Evolutionary conservation across 92 coral and sea anemone genomes (phyloP), one percentile per base, ranked within the genome.

Genomic region (Heliopora coerulea): DNA sequence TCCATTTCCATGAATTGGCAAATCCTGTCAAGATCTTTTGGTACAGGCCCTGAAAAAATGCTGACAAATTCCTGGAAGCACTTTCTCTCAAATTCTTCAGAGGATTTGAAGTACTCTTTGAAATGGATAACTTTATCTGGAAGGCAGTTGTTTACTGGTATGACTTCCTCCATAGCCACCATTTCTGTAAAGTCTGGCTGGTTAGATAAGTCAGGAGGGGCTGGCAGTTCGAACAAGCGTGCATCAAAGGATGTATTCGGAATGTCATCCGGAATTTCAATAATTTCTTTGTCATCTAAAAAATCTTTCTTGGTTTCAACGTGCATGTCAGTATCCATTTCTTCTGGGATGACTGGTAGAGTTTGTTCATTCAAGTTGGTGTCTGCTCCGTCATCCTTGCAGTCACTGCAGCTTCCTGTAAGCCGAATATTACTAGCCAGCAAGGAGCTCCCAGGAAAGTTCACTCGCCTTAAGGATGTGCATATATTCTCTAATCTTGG

Each of bases 1-100:
- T 46, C 44, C 19, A 95, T 74, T 14, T 79, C 72, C 18, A 90
- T 60, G 72, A 78, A 80, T 21, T 26, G 65, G 39, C 89, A 95
- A 28, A 86, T 73, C 27, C 29, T n/a, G 62, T 83, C 91, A 72
- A 95, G 60, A 25, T 90, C 89, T 25, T 58, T 69, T 21, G 83
- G 50, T 23, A 78, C 34, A 31, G 59, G 54, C 58, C 75, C 82
- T 56, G 33, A 66, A 19, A 75, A 75, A 58, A 31, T 17, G 20
- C 32, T 20, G 12, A 75, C 40, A 24, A 56, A 73, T 62, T 65
- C 57, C 18, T 34, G 32, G 57, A 74, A 62, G 34, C 64, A 56
- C 32, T 34, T 66, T 54, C 39, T 63, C 8, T 70, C 77, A 49
- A 67, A 34, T 8, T 67, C 74, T 44, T 70, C 77, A 28, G 44